phyloP scores from a whole-genome alignment of 2,888 invertebrate species.

The Sussaba pulchella region DNA sequence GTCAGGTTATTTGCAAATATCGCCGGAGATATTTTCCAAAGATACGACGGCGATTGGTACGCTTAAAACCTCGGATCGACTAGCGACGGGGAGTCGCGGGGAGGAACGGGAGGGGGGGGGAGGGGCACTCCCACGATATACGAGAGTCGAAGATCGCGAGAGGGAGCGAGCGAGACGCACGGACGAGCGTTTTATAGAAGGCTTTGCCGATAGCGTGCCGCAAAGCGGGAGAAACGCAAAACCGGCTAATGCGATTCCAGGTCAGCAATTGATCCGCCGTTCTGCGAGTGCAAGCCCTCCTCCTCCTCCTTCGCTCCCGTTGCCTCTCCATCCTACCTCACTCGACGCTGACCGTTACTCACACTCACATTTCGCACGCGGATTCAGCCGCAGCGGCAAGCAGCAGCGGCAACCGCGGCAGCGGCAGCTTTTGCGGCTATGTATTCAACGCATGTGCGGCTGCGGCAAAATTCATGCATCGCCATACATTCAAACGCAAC shows the following conservation, averaged over 20 bases:
- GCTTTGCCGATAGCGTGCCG: slow-evolving; percentile 51
- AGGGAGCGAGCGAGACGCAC: slow-evolving; percentile 43
- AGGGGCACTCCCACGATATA: slow-evolving; percentile 57
- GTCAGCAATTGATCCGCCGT: slow-evolving; percentile 65
- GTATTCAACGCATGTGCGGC: slow-evolving; percentile 1
- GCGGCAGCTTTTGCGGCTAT: background rate
- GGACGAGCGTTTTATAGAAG: slow-evolving; percentile 52
- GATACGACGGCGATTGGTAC: background rate
- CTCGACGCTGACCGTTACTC: slow-evolving; percentile 57
- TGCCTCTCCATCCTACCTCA: slow-evolving; percentile 47
- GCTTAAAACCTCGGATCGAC: background rate
- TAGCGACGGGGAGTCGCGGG: background rate
- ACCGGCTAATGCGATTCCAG: slow-evolving; percentile 64
- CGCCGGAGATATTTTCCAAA: slow-evolving; percentile 19
- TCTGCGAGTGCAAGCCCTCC: slow-evolving; percentile 47
- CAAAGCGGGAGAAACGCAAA: slow-evolving; percentile 56
- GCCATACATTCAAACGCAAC: slow-evolving; percentile 6
- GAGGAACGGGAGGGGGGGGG: background rate
- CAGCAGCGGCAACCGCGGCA: background rate
- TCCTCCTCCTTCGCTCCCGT: slow-evolving; percentile 49
- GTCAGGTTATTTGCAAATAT: slow-evolving; percentile 37
- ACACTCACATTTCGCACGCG: slow-evolving; percentile 52
- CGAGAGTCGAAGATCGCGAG: background rate
- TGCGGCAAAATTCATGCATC: slow-evolving; percentile 21
- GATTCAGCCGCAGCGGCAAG: slow-evolving; percentile 31